Base-by-base conservation (phyloP, 2,888 invertebrate genomes). In the Pristionchus exspectatus region DNA sequence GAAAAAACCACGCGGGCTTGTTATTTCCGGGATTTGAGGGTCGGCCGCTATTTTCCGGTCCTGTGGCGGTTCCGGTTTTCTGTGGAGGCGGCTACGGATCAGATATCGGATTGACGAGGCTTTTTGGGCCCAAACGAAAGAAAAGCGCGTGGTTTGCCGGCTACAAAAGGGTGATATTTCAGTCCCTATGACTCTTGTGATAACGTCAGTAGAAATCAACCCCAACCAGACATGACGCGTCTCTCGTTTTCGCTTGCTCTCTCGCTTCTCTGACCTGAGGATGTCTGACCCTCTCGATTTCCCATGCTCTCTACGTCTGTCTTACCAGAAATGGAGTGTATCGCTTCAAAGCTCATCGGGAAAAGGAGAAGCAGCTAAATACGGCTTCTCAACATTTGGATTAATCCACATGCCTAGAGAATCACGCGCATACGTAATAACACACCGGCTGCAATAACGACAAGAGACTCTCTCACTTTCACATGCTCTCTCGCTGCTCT, bases 331-430 rank as follows among this genome's bases (percentile, higher is more conserved):
- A 50, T 3, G 0, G 44, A 56, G 16, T 21, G 56, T 56, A 21
- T 21, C 4, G 44, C 44, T 9, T 50, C 44, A 50, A 50, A 50
- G 44, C 44, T 50, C 44, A 50, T 50, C 44, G 44, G 44, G 12
- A 50, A 12, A 12, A 9, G 33, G 38, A 21, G 18, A 24, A 0
- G 18, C 1, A 30, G 74, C 33, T 74, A 74, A 74, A 74, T 74
- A 74, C 38, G 74, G 74, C 74, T 74, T 74, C 74, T 74, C 74
- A 74, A 74, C 74, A 74, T 74, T 74, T 74, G 74, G 74, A 74
- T 74, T 74, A 74, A 74, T 72, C 72, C 72, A 59, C 21, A 12
- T 72, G 30, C 33, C 0, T 4, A 59, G 12, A 16, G 74, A 74
- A 21, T 74, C 74, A 30, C 74, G 74, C 7, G 74, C 21, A 74